Base-by-base conservation (phyloP, 2,797 vertebrate species). In the Eremophila alpestris region DNA sequence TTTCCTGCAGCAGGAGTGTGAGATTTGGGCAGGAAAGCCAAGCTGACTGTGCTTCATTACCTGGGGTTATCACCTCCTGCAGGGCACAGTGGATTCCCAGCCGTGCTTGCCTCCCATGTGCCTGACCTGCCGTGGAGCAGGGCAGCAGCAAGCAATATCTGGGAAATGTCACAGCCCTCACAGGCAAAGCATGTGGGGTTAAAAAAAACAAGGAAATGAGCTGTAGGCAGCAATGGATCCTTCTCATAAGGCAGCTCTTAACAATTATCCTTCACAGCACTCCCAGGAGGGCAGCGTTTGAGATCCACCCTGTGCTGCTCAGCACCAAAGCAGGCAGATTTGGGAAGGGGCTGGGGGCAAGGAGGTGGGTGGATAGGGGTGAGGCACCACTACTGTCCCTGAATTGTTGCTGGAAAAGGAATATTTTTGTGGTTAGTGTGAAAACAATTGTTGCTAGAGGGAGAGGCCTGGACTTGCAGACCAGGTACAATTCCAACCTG, bases 81-180 rank as follows among this genome's bases (percentile, higher is more conserved):
- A 0, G 76, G 51, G 73, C 4, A 4, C 43, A 3, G 26, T 4
- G 51, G 59, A 45, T 36, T 83, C 67, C 69, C 64, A 11, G 48
- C 48, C 7, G 16, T 43, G 62, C 65, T 46, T 12, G 4, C 54
- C 54, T 86, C 30, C 27, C 6, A 1, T 24, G 16, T 4, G 10
- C 58, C 6, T 11, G 63, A 65, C 77, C 77, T 27, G 19, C 29
- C 0, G 0, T 0, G 2, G 30, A 48, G 70, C 46, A n/a, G 59
- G 73, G 52, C 73, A 48, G 52, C 32, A 43, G 76, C 63, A 20
- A 60, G 52, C 48, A 34, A 18, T 63, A 51, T 2, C 45, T 24
- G 29, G 51, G 79, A 59, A 68, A 81, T 5, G 27, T 19, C 74
- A 70, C 60, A 80, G 83, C 63, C 65, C 32, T 60, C 49, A 32